phyloP scores from a whole-genome alignment of 1,140 invertebrate genomes.

The Ceratoteleas bidentatus region DNA sequence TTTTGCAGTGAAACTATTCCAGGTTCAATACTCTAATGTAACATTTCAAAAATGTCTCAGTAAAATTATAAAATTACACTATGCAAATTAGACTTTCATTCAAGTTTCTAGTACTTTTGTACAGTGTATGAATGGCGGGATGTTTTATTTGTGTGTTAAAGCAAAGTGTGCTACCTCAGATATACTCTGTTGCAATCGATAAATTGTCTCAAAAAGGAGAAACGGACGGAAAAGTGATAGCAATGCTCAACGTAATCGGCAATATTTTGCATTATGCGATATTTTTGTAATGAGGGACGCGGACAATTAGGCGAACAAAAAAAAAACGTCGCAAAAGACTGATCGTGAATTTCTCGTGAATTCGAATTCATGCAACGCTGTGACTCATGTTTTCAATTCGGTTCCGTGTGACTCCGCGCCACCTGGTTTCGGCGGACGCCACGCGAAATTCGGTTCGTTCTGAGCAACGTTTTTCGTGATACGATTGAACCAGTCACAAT shows the following conservation, averaged over 20 bases:
- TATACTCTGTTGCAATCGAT: conserved; percentile 55
- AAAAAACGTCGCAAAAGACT: conserved; percentile 54
- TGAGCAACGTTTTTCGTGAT: conserved; percentile 17
- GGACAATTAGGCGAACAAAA: conserved; percentile 35
- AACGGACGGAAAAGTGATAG: conserved; percentile 30
- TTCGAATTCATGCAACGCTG: conserved; percentile 46
- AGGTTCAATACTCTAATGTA: too few relatives aligned
- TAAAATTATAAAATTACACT: too few relatives aligned
- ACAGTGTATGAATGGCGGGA: not conserved
- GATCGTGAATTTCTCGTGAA: conserved; percentile 51
- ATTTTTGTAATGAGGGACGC: conserved; percentile 49
- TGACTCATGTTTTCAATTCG: conserved; percentile 39
- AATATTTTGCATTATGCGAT: conserved; percentile 59
- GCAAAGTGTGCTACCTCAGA: conserved; percentile 51
- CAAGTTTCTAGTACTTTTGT: too few relatives aligned
- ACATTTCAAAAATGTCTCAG: too few relatives aligned
- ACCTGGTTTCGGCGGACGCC: too few relatives aligned
- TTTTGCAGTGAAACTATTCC: too few relatives aligned
- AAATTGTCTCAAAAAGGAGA: conserved; percentile 42
- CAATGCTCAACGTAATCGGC: conserved; percentile 55
- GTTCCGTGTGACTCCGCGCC: conserved; percentile 3
- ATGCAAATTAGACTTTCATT: too few relatives aligned
- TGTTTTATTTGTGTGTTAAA: conserved; percentile 38
- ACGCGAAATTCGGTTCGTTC: conserved; percentile 14
- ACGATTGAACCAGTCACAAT: conserved; percentile 37